These are phyloP conservation scores for Coptotermes formosanus DNA, from an alignment of 1,140 invertebrate genomes.

Conservation along the genomic window DNA sequence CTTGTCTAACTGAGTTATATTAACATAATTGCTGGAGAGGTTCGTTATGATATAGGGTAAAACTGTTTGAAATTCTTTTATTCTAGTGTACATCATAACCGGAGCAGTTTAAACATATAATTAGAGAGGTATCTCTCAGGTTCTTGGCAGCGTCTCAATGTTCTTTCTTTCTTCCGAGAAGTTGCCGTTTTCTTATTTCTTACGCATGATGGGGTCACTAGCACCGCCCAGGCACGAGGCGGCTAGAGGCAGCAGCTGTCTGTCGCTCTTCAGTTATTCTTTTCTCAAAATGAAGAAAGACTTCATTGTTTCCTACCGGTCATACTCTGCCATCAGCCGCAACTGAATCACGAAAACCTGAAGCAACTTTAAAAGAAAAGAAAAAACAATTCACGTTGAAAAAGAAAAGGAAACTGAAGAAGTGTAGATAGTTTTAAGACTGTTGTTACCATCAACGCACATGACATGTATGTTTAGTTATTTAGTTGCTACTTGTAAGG, in stretches of 20 bases:
- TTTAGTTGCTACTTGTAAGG: too few species aligned
- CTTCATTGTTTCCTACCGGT: constrained; percentile 15
- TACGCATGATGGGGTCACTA: not conserved
- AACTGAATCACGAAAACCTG: not conserved
- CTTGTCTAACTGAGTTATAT: too few species aligned
- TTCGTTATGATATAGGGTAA: too few species aligned
- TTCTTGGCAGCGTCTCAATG: not conserved
- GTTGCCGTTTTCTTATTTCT: not conserved
- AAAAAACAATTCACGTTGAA: not conserved
- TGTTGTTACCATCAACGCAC: too few species aligned
- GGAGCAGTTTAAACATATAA: not conserved
- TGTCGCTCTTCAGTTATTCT: constrained; percentile 1
- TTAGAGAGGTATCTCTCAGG: not conserved
- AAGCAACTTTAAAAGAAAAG: not conserved
- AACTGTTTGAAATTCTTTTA: not conserved
- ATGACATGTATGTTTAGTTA: too few species aligned
- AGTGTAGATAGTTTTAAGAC: not conserved
- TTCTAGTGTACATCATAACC: not conserved
- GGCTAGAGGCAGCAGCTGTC: constrained; percentile 1
- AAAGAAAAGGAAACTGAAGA: not conserved
- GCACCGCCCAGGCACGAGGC: constrained; percentile 5
- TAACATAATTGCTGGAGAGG: too few species aligned
- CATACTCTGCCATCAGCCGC: not conserved
- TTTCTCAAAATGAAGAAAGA: not conserved
- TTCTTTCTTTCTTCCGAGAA: not conserved